These are phyloP conservation scores for Tyria jacobaeae DNA, from an alignment of 2,888 invertebrate species.

Conservation along the genomic window DNA sequence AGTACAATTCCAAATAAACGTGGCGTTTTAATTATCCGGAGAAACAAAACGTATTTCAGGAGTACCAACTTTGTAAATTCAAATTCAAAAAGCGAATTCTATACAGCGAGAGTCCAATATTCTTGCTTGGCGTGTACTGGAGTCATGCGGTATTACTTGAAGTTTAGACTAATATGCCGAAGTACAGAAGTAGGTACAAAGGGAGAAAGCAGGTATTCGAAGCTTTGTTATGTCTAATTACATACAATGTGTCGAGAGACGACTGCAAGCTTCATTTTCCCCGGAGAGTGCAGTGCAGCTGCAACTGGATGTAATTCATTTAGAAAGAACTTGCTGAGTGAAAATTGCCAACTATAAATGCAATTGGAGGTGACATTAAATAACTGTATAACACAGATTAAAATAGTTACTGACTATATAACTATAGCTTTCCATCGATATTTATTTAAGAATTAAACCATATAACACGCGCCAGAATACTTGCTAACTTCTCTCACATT, in stretches of 20 bases:
- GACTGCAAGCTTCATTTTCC: conserved; percentile 39
- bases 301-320: conserved; percentile 32
- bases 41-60: conserved; percentile 38
- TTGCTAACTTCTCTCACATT: not conserved
- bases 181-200: conserved; percentile 11
- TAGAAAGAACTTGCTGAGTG: conserved; percentile 11
- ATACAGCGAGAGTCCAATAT: conserved; percentile 43
- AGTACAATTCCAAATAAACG: conserved; percentile 42
- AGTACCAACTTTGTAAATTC: conserved; percentile 46
- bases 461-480: not conserved
- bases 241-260: conserved; percentile 39
- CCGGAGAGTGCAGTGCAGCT: conserved; percentile 30
- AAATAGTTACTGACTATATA: not conserved
- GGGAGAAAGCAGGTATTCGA: not conserved
- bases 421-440: not conserved
- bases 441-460: not conserved
- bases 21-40: conserved; percentile 45
- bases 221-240: conserved; percentile 47
- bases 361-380: not conserved
- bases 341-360: conserved; percentile 6
- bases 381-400: not conserved
- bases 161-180: conserved; percentile 19
- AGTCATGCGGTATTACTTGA: conserved; percentile 7
- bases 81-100: conserved; percentile 51
- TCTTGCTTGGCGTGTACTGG: conserved; percentile 14